Evolutionary conservation across 2,797 vertebrate genomes (phyloP).

Genomic region (Eulemur coronatus): DNA sequence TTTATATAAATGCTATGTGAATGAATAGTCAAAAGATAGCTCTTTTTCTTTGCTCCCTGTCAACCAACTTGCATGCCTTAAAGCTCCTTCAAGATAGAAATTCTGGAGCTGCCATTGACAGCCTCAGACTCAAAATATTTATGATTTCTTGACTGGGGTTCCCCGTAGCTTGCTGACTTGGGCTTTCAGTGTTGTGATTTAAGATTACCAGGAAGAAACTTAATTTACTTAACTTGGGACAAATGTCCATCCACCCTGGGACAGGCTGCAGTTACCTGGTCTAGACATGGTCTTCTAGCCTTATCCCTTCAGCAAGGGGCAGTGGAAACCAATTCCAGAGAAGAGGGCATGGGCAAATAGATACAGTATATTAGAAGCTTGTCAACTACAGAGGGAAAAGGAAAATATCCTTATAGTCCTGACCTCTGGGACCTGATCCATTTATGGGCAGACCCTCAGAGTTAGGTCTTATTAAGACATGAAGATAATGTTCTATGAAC

Average conservation of each 20-base stretch:
- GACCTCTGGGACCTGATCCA: background rate
- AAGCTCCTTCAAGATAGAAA: slow-evolving; percentile 16
- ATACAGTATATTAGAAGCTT: background rate
- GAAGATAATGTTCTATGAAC: background rate
- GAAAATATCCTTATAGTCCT: background rate
- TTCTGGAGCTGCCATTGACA: background rate
- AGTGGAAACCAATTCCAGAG: background rate
- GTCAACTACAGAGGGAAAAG: background rate
- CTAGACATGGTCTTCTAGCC: background rate
- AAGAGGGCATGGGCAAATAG: background rate
- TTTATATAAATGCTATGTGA: background rate
- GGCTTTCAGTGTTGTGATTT: slow-evolving; percentile 12
- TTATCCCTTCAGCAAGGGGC: background rate
- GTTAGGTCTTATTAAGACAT: background rate
- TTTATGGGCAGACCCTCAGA: background rate
- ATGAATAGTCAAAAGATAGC: background rate
- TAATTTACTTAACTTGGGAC: background rate
- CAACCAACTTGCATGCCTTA: background rate
- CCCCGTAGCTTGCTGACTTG: background rate
- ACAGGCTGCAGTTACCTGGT: background rate
- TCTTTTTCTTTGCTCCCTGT: background rate
- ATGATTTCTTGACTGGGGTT: background rate
- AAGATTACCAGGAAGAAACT: background rate
- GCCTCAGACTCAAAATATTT: background rate
- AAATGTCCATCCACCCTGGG: background rate